Percentiles rank a stretch among this genome's conserved stretches.
phyloP scores from a whole-genome alignment of 2,797 vertebrate genomes.

The Enteromius mattozi region DNA sequence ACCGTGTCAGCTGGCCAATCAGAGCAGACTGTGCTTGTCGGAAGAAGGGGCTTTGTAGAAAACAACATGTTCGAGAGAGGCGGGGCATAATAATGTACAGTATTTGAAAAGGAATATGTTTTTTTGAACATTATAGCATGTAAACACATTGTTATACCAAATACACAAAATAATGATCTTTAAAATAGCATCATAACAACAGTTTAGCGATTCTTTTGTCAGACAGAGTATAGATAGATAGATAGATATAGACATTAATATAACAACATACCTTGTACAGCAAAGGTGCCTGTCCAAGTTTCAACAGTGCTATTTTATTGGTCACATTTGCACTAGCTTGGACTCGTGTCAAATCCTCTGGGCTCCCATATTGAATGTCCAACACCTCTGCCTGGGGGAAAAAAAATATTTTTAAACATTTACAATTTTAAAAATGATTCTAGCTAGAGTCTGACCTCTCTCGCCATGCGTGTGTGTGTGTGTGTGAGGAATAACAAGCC shows the following conservation, averaged over 20 bases:
- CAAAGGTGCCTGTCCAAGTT: conserved; percentile 88
- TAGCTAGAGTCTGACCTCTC: conserved; percentile 6
- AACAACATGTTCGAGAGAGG: no score
- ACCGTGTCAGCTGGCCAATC: no score
- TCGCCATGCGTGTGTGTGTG: neutral
- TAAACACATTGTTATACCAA: no score
- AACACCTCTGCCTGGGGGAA: conserved; percentile 84
- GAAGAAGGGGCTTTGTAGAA: no score
- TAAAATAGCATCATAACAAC: neutral
- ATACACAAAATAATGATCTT: no score
- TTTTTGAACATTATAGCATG: no score
- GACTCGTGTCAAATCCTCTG: conserved; percentile 81
- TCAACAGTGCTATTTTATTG: conserved; percentile 89
- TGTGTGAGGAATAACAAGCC: conserved; percentile 28
- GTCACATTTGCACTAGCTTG: conserved; percentile 77
- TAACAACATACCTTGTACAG: conserved; percentile 85
- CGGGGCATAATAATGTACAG: no score
- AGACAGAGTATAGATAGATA: neutral
- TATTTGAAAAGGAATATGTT: no score
- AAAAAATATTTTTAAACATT: conserved; percentile 12
- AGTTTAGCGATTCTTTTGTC: neutral
- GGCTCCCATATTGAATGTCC: conserved; percentile 87
- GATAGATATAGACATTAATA: neutral
- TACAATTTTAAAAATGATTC: conserved; percentile 20
- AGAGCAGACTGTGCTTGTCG: no score